These are phyloP conservation scores for Diadophis punctatus DNA, from an alignment of 2,113 vertebrate genomes.

Conservation along the genomic window DNA sequence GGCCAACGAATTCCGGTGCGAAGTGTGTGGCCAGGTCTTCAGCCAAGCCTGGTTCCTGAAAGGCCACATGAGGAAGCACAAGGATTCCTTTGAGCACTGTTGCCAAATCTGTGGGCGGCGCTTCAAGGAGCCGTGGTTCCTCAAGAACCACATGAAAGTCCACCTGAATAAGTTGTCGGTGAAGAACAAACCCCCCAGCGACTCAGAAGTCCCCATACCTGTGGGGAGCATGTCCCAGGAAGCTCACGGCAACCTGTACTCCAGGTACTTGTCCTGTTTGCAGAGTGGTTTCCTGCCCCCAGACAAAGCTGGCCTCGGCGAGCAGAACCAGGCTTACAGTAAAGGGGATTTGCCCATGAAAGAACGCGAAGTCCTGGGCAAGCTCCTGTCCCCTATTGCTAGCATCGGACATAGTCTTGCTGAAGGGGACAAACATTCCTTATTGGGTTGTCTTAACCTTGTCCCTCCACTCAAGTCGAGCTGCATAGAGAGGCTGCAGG, in stretches of 20 bases:
- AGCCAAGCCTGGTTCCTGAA: conserved; percentile 99
- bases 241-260: conserved; percentile 93
- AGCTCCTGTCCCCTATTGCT: conserved; percentile 88
- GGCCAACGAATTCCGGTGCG: conserved; percentile 92
- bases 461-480: conserved; percentile 97
- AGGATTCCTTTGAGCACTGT: conserved; percentile 98
- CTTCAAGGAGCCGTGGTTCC: conserved; percentile 99
- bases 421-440: conserved; percentile 93
- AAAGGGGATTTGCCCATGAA: conserved; percentile 91
- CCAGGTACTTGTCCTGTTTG: conserved; percentile 93
- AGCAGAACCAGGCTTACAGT: conserved; percentile 86
- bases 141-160: conserved; percentile 99
- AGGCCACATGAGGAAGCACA: conserved; percentile 99
- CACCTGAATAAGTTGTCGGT: conserved; percentile 96
- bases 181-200: conserved; percentile 87
- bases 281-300: conserved; percentile 91
- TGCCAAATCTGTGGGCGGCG: conserved; percentile 97
- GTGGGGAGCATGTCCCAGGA: conserved; percentile 90
- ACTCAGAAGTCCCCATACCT: conserved; percentile 75
- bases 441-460: conserved; percentile 92
- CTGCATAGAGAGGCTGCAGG: conserved; percentile 96
- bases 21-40: conserved; percentile 95
- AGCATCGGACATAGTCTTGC: conserved; percentile 81
- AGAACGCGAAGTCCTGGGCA: conserved; percentile 94
- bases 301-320: conserved; percentile 84